Conservation (phyloP, 2,113 vertebrate species). For the Damaliscus lunatus region DNA sequence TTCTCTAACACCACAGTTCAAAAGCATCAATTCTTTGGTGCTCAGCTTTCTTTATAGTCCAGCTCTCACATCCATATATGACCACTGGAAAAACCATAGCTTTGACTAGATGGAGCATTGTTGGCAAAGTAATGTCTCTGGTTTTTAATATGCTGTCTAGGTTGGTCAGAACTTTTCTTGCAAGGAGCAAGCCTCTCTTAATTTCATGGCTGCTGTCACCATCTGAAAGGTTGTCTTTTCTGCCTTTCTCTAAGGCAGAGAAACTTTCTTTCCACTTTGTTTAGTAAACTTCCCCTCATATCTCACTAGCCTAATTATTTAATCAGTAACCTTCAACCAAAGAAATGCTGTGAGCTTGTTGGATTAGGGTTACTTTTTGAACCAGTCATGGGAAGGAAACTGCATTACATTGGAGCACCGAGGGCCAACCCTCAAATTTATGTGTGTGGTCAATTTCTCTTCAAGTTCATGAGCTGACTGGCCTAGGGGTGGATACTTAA, state of each 20-base stretch:
- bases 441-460: not conserved
- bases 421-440: not conserved
- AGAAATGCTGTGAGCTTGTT: not conserved
- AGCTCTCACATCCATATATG: not conserved
- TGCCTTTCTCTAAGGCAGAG: not conserved
- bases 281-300: not conserved
- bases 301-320: not conserved
- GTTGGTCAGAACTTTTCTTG: not conserved
- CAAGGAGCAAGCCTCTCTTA: not conserved
- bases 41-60: not conserved
- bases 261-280: not conserved
- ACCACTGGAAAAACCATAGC: not conserved
- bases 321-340: not conserved
- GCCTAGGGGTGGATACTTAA: not conserved
- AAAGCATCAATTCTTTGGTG: accelerated
- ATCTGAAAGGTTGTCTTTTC: not conserved
- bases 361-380: not conserved
- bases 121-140: not conserved
- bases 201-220: not conserved
- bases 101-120: not conserved
- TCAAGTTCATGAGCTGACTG: not conserved
- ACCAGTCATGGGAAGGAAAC: not conserved
- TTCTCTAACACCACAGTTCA: not conserved
- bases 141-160: not conserved
- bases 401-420: not conserved